Percentiles rank a stretch among this genome's conserved stretches.
Evolutionary conservation across 2,888 invertebrate species (phyloP).

Genomic region (Ormyrus thymus): DNA sequence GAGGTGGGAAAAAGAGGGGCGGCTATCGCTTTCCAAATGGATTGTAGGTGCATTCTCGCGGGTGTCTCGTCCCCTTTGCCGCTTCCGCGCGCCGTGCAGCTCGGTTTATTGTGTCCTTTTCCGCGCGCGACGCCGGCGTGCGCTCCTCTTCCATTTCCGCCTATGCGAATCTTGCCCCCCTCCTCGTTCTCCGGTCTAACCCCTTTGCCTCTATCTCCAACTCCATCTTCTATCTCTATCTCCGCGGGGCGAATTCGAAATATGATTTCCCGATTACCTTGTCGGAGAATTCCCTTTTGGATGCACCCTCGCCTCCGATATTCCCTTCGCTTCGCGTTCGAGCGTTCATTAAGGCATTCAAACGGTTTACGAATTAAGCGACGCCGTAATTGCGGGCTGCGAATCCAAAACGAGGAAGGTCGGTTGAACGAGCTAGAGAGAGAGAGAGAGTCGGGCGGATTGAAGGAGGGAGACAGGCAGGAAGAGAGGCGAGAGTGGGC

Average conservation of each 20-base stretch:
- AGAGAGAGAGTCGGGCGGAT: slow-evolving; percentile 48
- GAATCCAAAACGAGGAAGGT: slow-evolving; percentile 60
- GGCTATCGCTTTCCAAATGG: slow-evolving; percentile 23
- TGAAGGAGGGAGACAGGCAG: slow-evolving; percentile 10
- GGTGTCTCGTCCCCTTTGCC: neutral
- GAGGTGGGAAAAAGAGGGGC: no score
- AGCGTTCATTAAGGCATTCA: slow-evolving; percentile 63
- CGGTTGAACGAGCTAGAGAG: slow-evolving; percentile 34
- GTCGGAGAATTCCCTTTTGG: slow-evolving; percentile 59
- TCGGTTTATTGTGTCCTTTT: slow-evolving; percentile 44
- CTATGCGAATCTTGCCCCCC: neutral
- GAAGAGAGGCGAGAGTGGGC: slow-evolving; percentile 34
- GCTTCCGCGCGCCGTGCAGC: neutral
- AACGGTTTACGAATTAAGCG: slow-evolving; percentile 65
- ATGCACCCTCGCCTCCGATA: slow-evolving; percentile 53
- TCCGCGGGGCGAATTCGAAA: slow-evolving; percentile 58
- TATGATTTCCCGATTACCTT: slow-evolving; percentile 62
- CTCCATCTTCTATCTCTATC: slow-evolving; percentile 1
- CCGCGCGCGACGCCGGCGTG: neutral
- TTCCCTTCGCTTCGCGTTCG: slow-evolving; percentile 56
- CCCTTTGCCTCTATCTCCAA: neutral
- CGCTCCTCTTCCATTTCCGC: slow-evolving; percentile 20
- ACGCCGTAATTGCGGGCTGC: slow-evolving; percentile 62
- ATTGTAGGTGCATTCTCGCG: slow-evolving; percentile 19
- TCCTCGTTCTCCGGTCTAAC: neutral